Conservation (phyloP, 2,797 vertebrate species). For the Eremophila alpestris region DNA sequence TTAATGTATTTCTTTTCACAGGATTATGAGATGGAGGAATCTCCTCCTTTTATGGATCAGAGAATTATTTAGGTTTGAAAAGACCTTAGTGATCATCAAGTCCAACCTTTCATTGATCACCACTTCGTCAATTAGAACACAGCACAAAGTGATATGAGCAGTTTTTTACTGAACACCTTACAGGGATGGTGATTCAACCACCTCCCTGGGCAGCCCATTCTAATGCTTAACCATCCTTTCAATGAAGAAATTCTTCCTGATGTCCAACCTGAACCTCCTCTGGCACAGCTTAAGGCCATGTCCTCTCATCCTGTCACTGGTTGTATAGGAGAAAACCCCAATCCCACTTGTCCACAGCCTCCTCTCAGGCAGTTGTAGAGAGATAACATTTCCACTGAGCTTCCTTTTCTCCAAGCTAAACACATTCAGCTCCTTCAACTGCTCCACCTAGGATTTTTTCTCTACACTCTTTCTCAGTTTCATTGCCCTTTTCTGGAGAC, state of each 20-base stretch:
- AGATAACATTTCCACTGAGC: too few relatives aligned
- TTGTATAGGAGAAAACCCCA: neutral
- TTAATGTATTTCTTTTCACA: neutral
- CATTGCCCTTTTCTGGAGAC: neutral
- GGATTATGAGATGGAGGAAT: neutral
- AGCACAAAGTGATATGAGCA: rapidly evolving
- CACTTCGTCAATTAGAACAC: neutral
- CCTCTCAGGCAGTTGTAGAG: neutral
- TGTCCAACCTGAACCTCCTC: neutral
- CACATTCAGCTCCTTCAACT: neutral
- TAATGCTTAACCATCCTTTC: neutral
- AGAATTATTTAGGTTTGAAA: neutral
- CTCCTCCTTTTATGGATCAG: neutral
- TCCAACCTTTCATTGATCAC: neutral
- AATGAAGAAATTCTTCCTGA: neutral
- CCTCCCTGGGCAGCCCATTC: neutral
- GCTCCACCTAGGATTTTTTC: neutral
- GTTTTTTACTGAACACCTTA: neutral
- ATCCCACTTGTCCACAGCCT: neutral
- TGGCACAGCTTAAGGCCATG: neutral
- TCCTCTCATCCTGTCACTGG: neutral
- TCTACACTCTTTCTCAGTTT: neutral
- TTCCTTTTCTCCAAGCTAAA: neutral
- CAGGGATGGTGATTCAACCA: neutral
- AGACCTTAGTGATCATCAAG: rapidly evolving